Percentiles rank a stretch among this genome's conserved stretches.
These are phyloP conservation scores for Tympanuchus pallidicinctus DNA, from an alignment of 2,113 vertebrate genomes.

Conservation along the genomic window DNA sequence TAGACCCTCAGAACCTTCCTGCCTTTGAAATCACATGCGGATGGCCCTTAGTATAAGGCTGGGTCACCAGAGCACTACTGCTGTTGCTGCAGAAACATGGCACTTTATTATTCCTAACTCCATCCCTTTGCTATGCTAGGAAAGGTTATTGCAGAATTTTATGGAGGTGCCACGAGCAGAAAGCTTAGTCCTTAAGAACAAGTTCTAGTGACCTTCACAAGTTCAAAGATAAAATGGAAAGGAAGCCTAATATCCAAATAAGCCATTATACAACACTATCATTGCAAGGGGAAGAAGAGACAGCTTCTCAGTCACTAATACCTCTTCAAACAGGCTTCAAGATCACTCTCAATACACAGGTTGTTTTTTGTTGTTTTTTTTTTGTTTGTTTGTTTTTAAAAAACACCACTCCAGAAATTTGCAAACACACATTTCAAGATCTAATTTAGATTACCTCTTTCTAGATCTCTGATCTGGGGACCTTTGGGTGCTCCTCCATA, in stretches of 20 bases:
- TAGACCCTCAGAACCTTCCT: not conserved
- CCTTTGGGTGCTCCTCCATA: conserved; percentile 99
- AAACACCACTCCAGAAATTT: not conserved
- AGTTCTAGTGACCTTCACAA: not conserved
- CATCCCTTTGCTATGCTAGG: not conserved
- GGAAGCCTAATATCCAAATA: not conserved
- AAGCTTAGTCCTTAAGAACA: not conserved
- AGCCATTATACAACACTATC: not conserved
- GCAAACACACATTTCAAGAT: not conserved
- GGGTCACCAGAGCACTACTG: not conserved
- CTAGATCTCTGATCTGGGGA: conserved; percentile 95
- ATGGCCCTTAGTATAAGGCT: not conserved
- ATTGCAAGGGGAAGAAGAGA: not conserved
- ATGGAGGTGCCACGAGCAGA: not conserved
- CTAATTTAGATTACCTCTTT: conserved; percentile 85
- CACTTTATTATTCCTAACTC: not conserved
- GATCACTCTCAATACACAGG: not conserved
- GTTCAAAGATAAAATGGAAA: not conserved
- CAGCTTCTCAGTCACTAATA: accelerated
- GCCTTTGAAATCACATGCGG: not conserved
- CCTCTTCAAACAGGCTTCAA: not conserved
- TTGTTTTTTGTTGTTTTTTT: not conserved
- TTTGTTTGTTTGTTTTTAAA: not conserved
- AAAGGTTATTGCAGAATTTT: not conserved
- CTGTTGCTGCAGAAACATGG: not conserved